Percentiles rank a stretch among this genome's conserved stretches.
These are phyloP conservation scores for Ornithoptera priamus DNA, from an alignment of 2,888 invertebrate genomes.

Conservation along the genomic window DNA sequence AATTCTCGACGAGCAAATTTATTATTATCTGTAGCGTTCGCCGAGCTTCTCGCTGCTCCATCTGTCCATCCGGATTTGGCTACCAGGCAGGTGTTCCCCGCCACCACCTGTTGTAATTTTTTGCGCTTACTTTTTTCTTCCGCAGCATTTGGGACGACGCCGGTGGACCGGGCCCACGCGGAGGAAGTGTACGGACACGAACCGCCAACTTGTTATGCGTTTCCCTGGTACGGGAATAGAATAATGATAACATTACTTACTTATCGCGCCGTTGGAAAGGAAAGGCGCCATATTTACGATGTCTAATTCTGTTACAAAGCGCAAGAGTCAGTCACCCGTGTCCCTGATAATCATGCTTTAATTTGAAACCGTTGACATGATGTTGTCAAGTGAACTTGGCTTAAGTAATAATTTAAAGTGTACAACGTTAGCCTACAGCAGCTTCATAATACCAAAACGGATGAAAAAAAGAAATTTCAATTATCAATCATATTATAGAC, in stretches of 20 bases:
- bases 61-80: slow-evolving; percentile 16
- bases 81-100: slow-evolving; percentile 17
- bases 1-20: slow-evolving; percentile 18
- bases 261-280: slow-evolving; percentile 16
- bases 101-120: slow-evolving; percentile 23
- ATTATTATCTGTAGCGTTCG: slow-evolving; percentile 12
- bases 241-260: slow-evolving; percentile 17
- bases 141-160: slow-evolving; percentile 10
- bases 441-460: too few species aligned
- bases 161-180: background rate
- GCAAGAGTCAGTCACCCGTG: slow-evolving; percentile 7
- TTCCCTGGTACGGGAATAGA: slow-evolving; percentile 18
- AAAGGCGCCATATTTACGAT: slow-evolving; percentile 13
- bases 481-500: too few species aligned
- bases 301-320: slow-evolving; percentile 16
- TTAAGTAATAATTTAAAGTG: background rate
- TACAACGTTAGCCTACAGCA: background rate
- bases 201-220: slow-evolving; percentile 7
- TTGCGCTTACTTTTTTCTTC: slow-evolving; percentile 12
- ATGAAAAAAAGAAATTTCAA: too few species aligned
- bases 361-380: background rate
- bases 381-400: background rate
- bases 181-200: slow-evolving; percentile 11
- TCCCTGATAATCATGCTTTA: slow-evolving; percentile 6
- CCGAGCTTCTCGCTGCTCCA: slow-evolving; percentile 3